Conservation (phyloP, 2,113 vertebrate genomes). For the Bufo bufo region DNA sequence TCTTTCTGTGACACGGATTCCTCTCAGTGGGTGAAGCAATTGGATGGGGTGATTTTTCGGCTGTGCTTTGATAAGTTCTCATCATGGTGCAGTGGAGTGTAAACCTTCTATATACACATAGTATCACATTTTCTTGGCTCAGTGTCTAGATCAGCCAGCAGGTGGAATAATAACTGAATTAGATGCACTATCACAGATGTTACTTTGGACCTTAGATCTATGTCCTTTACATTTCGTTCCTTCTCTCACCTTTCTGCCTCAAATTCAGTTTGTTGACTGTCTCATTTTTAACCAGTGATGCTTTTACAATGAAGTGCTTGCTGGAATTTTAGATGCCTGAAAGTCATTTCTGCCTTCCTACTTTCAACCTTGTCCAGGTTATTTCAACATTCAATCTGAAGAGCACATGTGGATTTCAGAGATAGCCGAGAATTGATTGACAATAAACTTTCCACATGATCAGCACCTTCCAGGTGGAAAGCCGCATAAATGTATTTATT, state of each 20-base stretch:
- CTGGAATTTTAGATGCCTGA: constrained; percentile 61
- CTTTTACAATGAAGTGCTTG: constrained; percentile 55
- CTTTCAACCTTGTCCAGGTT: constrained; percentile 56
- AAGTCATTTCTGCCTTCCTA: constrained; percentile 56
- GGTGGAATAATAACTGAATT: constrained; percentile 66
- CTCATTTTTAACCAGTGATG: constrained; percentile 42
- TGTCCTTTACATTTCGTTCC: constrained; percentile 56
- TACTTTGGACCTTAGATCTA: constrained; percentile 63
- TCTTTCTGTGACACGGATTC: constrained; percentile 62
- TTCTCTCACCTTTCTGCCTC: constrained; percentile 62
- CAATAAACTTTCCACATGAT: constrained; percentile 51
- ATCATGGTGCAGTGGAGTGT: constrained; percentile 65
- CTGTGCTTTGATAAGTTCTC: constrained; percentile 66
- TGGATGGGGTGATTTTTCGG: constrained; percentile 61
- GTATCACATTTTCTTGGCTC: constrained; percentile 66
- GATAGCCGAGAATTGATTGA: constrained; percentile 59
- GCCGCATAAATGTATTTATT: constrained; percentile 51
- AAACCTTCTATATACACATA: constrained; percentile 63
- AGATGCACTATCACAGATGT: constrained; percentile 68
- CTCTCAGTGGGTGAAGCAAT: constrained; percentile 63
- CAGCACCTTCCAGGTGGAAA: neutral
- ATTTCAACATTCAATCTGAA: neutral
- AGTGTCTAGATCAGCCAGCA: constrained; percentile 64
- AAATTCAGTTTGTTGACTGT: constrained; percentile 50
- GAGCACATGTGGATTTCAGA: constrained; percentile 45